Percentiles rank a stretch among this genome's conserved stretches.
phyloP scores from a whole-genome alignment of 1,140 invertebrate genomes.

The Drosophila orosa region DNA sequence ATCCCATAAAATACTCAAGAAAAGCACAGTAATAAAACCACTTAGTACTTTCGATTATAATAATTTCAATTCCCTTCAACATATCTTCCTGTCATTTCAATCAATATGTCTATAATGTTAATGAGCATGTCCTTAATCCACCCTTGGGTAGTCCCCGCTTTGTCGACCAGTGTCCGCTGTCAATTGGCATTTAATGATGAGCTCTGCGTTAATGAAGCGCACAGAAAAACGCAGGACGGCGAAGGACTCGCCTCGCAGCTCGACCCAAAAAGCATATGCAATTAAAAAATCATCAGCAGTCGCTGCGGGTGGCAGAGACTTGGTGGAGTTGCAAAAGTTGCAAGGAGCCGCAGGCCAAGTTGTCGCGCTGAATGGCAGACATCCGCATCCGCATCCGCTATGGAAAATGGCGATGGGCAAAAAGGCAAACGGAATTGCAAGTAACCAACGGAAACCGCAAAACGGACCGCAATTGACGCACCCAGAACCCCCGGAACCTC shows the following conservation, averaged over 20 bases:
- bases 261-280: slow-evolving; percentile 52
- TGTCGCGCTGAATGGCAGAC: slow-evolving; percentile 60
- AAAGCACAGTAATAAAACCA: neutral
- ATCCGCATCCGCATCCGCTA: slow-evolving; percentile 45
- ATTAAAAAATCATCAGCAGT: slow-evolving; percentile 80
- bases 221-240: slow-evolving; percentile 21
- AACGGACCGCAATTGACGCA: slow-evolving; percentile 80
- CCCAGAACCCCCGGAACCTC: slow-evolving; percentile 47
- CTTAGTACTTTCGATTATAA: neutral
- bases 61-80: neutral
- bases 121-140: slow-evolving; percentile 13
- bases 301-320: slow-evolving; percentile 31
- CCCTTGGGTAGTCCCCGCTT: neutral
- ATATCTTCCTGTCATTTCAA: neutral
- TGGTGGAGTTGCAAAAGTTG: slow-evolving; percentile 59
- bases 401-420: slow-evolving; percentile 46
- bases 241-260: slow-evolving; percentile 6
- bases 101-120: slow-evolving; percentile 4
- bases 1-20: neutral
- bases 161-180: slow-evolving; percentile 36
- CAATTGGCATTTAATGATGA: slow-evolving; percentile 55
- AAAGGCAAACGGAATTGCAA: slow-evolving; percentile 74
- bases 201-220: slow-evolving; percentile 58
- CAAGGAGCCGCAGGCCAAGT: slow-evolving; percentile 51
- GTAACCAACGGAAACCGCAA: slow-evolving; percentile 78